phyloP scores from a whole-genome alignment of 2,113 vertebrate genomes.

The Callopanchax toddi region DNA sequence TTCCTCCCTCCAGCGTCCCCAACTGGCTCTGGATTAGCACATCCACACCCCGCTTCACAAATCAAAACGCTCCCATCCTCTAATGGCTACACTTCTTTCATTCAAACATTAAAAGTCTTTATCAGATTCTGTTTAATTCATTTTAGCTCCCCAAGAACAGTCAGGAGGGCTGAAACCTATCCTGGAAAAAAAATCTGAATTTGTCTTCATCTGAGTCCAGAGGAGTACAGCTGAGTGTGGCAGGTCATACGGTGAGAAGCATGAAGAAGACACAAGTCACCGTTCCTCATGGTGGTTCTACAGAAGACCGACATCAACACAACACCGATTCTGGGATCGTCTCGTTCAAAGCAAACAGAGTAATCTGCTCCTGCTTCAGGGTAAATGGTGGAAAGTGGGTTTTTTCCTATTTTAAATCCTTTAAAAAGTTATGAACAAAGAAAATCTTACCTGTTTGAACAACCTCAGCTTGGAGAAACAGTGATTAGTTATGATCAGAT shows the following conservation, averaged over 20 bases:
- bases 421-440: no score
- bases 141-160: conserved; percentile 52
- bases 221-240: no score
- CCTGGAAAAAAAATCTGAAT: conserved; percentile 25
- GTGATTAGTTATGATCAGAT: no score
- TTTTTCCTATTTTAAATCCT: no score
- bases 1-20: conserved; percentile 72
- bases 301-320: background rate
- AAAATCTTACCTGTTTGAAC: no score
- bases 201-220: conserved; percentile 36
- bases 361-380: background rate
- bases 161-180: conserved; percentile 35
- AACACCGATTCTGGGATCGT: background rate
- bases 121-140: conserved; percentile 75
- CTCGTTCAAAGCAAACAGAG: background rate
- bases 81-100: conserved; percentile 81
- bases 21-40: conserved; percentile 74
- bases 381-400: no score
- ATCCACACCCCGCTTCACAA: conserved; percentile 75
- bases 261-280: no score
- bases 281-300: conserved; percentile 61
- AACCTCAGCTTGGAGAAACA: no score
- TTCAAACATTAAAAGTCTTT: conserved; percentile 77
- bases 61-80: conserved; percentile 78
- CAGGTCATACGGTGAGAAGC: no score